Percentiles rank a stretch among this genome's conserved stretches.
These are phyloP conservation scores for Carlito syrichta DNA, from an alignment of 2,113 vertebrate genomes.

Conservation along the genomic window DNA sequence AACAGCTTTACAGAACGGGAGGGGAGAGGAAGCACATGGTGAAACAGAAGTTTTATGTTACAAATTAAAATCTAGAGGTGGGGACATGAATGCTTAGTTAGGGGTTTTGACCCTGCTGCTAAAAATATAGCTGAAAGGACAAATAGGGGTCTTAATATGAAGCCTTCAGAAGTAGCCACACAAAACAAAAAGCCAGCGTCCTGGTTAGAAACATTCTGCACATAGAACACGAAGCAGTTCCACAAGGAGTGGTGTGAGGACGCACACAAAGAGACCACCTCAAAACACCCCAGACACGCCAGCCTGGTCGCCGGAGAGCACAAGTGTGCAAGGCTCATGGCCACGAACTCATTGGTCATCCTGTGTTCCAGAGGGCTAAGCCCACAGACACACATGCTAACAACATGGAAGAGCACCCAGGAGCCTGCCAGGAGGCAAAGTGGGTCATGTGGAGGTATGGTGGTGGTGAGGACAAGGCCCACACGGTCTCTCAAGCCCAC, in stretches of 20 bases:
- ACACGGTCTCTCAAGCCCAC: neutral
- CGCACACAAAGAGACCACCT: accelerated
- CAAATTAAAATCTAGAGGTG: neutral
- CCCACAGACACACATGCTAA: neutral
- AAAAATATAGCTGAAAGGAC: neutral
- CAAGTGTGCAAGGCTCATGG: no score
- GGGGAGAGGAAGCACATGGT: neutral
- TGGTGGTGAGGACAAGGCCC: neutral
- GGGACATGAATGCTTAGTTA: neutral
- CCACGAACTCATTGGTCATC: neutral
- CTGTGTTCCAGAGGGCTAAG: neutral
- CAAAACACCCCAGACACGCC: no score
- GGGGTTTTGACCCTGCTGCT: neutral
- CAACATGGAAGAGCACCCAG: accelerated
- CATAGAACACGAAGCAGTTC: no score
- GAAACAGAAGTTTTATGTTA: neutral
- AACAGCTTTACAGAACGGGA: neutral
- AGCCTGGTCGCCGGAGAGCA: neutral
- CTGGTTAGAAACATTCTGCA: neutral
- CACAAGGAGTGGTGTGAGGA: neutral
- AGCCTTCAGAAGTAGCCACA: neutral
- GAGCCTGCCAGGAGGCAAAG: neutral
- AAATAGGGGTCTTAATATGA: neutral
- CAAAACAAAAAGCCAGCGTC: neutral
- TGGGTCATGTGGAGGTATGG: neutral